These are phyloP conservation scores for Cepaea nemoralis DNA, from an alignment of 1,140 invertebrate genomes.

Conservation along the genomic window DNA sequence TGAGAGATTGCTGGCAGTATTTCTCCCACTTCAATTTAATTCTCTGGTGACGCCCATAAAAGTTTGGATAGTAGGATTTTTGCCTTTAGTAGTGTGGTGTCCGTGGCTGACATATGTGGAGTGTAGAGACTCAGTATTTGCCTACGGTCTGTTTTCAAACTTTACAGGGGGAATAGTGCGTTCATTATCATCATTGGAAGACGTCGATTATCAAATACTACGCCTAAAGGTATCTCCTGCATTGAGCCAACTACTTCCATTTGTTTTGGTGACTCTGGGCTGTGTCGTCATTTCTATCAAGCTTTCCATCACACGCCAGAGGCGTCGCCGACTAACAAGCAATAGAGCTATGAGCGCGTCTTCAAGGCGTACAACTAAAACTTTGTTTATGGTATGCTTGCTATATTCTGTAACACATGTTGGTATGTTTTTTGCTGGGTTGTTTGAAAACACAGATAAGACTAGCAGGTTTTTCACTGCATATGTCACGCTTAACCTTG, in stretches of 20 bases:
- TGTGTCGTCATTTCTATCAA: neutral
- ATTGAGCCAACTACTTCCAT: neutral
- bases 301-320: neutral
- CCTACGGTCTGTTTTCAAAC: neutral
- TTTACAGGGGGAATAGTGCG: neutral
- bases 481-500: neutral
- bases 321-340: neutral
- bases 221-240: neutral
- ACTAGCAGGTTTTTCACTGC: neutral
- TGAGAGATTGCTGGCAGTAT: neutral
- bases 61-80: neutral
- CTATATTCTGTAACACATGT: neutral
- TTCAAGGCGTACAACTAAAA: neutral
- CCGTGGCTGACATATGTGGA: neutral
- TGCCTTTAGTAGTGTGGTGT: neutral
- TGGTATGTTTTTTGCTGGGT: neutral
- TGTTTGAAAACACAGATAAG: neutral
- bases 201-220: neutral
- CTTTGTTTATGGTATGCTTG: neutral
- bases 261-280: neutral
- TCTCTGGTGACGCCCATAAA: neutral
- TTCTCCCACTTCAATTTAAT: neutral
- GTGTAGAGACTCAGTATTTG: neutral
- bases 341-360: neutral
- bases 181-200: neutral